Evolutionary conservation across 2,797 vertebrate genomes (phyloP).

Genomic region (Linurgus olivaceus): DNA sequence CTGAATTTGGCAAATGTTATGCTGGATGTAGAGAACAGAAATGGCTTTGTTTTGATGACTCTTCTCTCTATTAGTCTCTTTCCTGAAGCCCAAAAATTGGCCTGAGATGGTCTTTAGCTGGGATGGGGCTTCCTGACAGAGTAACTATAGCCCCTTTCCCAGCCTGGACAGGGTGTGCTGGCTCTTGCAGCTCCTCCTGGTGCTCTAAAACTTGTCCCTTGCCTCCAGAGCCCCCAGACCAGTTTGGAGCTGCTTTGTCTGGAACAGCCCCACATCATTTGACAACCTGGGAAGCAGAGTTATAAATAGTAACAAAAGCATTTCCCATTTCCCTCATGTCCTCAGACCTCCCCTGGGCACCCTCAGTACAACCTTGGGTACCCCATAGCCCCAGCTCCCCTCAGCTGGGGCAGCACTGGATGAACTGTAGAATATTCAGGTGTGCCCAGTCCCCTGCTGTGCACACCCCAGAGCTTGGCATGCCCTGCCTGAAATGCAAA

Average conservation of each 20-base stretch:
- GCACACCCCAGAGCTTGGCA: rapidly evolving
- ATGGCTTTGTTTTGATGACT: not conserved
- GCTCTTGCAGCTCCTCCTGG: not conserved
- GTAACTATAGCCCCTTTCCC: rapidly evolving
- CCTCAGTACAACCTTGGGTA: not conserved
- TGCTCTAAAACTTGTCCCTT: not conserved
- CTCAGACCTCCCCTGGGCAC: not conserved
- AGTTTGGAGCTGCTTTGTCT: not conserved
- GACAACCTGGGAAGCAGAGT: not conserved
- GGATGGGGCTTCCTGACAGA: not conserved
- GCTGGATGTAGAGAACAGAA: not conserved
- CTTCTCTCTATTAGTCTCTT: not conserved
- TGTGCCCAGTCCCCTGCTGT: not conserved
- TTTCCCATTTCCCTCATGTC: not conserved
- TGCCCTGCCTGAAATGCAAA: not conserved
- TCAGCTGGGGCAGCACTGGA: not conserved
- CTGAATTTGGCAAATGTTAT: not conserved
- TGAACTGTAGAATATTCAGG: rapidly evolving
- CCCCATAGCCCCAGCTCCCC: rapidly evolving
- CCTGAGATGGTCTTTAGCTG: rapidly evolving
- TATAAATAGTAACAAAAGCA: not conserved
- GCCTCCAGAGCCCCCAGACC: rapidly evolving
- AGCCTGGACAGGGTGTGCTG: rapidly evolving
- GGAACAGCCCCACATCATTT: rapidly evolving
- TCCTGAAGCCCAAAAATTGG: not conserved